Evolutionary conservation across 2,113 vertebrate genomes (phyloP).

Genomic region (Gymnobelideus leadbeateri): DNA sequence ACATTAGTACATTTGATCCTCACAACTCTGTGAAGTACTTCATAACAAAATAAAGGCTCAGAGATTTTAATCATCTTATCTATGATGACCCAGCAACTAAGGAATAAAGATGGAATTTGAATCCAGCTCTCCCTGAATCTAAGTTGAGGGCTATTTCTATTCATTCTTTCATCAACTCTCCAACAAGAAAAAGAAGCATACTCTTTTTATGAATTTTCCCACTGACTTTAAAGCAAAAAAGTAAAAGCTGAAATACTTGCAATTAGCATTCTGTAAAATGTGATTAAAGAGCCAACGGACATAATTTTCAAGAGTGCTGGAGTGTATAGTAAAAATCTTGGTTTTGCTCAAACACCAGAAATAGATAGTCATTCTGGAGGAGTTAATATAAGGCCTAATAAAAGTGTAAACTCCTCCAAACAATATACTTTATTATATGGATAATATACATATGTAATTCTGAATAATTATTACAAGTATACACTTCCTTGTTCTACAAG

Average conservation of each 20-base stretch:
- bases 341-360: slow-evolving; percentile 41
- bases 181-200: neutral
- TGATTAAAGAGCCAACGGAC: slow-evolving; percentile 13
- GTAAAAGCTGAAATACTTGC: neutral
- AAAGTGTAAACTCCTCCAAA: neutral
- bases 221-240: slow-evolving; percentile 14
- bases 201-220: neutral
- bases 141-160: neutral
- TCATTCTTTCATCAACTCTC: neutral
- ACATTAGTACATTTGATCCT: neutral
- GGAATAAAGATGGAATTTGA: neutral
- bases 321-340: neutral
- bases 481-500: neutral
- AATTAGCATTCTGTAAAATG: slow-evolving; percentile 51
- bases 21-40: neutral
- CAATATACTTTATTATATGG: neutral
- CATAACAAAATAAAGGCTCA: neutral
- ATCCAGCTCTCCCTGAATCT: neutral
- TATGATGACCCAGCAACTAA: neutral
- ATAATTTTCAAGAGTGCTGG: slow-evolving; percentile 14
- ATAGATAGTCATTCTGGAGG: neutral
- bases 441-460: neutral
- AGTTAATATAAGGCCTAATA: neutral
- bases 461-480: neutral
- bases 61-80: neutral